These are phyloP conservation scores for Cloeon dipterum DNA, from an alignment of 2,888 invertebrate species.

Conservation along the genomic window DNA sequence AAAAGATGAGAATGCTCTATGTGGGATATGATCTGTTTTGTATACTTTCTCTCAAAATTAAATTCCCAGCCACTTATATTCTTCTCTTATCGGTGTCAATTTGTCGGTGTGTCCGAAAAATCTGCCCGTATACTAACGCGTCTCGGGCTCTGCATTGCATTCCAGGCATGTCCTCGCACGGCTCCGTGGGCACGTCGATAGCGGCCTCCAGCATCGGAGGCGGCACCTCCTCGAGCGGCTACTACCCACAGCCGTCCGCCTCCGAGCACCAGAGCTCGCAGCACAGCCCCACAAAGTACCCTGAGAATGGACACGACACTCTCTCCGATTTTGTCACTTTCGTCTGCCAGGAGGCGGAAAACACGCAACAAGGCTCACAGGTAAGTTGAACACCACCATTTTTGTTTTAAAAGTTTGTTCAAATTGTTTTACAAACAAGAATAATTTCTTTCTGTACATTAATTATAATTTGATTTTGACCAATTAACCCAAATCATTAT, in stretches of 20 bases:
- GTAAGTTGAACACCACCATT: conserved; percentile 18
- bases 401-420: not conserved
- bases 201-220: conserved; percentile 24
- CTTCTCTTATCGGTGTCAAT: no score
- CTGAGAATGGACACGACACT: conserved; percentile 73
- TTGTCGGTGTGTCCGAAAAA: not conserved
- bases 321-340: conserved; percentile 91
- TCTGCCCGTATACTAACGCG: not conserved
- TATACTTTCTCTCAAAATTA: no score
- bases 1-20: no score
- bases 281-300: conserved; percentile 35
- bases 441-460: no score
- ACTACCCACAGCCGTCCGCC: conserved; percentile 26
- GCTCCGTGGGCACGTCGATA: conserved; percentile 23
- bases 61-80: no score
- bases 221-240: conserved; percentile 12
- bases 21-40: no score
- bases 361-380: conserved; percentile 50
- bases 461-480: not conserved
- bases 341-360: conserved; percentile 83
- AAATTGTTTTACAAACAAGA: not conserved
- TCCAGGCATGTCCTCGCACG: conserved; percentile 25
- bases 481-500: not conserved
- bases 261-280: conserved; percentile 20
- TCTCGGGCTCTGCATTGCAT: conserved; percentile 6